These are phyloP conservation scores for Epinotia bilunana DNA, from an alignment of 2,888 invertebrate genomes.

Conservation along the genomic window DNA sequence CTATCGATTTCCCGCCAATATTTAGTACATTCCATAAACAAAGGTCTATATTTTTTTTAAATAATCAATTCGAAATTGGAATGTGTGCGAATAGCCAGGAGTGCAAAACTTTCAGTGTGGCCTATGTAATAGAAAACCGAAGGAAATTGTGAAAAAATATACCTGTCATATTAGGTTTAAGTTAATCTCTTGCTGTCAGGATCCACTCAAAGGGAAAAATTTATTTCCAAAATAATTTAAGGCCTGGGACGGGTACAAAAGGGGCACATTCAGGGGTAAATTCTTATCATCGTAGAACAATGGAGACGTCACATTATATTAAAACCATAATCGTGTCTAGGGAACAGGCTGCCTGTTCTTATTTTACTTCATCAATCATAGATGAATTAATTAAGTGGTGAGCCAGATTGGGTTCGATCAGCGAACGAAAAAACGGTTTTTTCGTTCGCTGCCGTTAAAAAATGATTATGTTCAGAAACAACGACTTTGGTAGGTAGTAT, in stretches of 20 bases:
- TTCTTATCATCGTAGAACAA: conserved; percentile 35
- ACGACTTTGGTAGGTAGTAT: too few relatives aligned
- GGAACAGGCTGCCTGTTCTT: conserved; percentile 28
- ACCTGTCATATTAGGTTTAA: not conserved
- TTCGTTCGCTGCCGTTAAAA: too few relatives aligned
- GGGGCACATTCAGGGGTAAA: too few relatives aligned
- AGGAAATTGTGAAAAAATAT: not conserved
- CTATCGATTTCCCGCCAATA: too few relatives aligned
- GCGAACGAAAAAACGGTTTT: too few relatives aligned
- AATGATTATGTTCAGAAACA: too few relatives aligned
- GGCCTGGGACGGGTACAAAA: not conserved
- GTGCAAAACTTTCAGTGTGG: too few relatives aligned
- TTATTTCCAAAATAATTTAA: not conserved
- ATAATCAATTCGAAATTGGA: too few relatives aligned
- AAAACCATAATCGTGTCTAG: conserved; percentile 29
- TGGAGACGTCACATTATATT: conserved; percentile 34
- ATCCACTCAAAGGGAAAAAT: not conserved
- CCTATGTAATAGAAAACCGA: not conserved
- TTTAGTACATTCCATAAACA: too few relatives aligned
- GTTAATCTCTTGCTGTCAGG: not conserved
- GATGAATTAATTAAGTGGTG: conserved; percentile 18
- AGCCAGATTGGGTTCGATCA: not conserved
- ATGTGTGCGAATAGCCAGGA: too few relatives aligned
- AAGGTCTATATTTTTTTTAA: too few relatives aligned
- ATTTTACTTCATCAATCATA: conserved; percentile 40